Percentiles rank a stretch among this genome's conserved stretches.
Conservation (phyloP, 2,113 vertebrate species). For the mouse (Mus musculus) region DNA sequence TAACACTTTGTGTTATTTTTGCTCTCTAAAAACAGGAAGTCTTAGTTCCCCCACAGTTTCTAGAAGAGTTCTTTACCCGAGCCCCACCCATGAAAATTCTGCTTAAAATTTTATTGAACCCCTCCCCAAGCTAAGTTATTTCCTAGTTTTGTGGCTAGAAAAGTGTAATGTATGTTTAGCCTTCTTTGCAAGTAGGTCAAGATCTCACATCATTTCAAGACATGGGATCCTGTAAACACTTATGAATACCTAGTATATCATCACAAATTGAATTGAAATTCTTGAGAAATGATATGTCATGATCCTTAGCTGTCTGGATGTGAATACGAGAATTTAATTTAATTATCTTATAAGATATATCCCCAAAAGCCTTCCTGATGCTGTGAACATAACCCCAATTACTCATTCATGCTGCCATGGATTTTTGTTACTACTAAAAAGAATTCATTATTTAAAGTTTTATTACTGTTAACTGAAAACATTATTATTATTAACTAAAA, state of each 20-base stretch:
- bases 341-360: neutral
- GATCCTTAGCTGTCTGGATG: neutral
- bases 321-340: neutral
- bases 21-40: neutral
- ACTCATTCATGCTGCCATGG: neutral
- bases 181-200: neutral
- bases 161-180: neutral
- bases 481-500: neutral
- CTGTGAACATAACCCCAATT: neutral
- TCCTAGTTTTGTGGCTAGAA: neutral
- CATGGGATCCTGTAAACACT: neutral
- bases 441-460: neutral
- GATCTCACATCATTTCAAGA: too few relatives aligned
- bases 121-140: neutral
- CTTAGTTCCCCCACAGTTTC: neutral
- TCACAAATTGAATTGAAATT: neutral
- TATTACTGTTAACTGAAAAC: neutral
- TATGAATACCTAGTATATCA: neutral
- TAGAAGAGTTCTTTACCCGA: neutral
- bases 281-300: neutral
- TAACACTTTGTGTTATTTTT: neutral
- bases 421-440: neutral
- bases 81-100: neutral
- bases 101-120: neutral
- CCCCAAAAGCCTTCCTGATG: neutral